phyloP scores from a whole-genome alignment of 1,140 invertebrate species.

The Hypothenemus hampei region DNA sequence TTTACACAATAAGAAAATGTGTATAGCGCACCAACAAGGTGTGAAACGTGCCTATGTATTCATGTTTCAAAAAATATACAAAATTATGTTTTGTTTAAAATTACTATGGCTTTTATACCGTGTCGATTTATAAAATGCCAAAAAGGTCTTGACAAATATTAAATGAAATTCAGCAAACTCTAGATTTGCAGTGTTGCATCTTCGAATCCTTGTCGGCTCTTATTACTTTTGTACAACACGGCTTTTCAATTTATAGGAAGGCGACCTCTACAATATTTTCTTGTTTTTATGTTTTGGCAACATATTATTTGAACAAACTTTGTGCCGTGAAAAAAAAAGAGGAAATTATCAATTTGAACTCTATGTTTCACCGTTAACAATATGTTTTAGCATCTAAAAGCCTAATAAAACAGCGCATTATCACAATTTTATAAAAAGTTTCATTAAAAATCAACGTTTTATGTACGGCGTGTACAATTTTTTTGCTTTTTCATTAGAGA shows the following conservation, averaged over 20 bases:
- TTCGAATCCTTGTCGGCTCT: no score
- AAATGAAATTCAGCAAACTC: no score
- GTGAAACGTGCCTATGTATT: no score
- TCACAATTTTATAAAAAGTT: constrained; percentile 29
- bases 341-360: not conserved
- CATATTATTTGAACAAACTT: not conserved
- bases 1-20: no score
- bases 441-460: constrained; percentile 13
- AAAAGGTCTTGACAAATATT: no score
- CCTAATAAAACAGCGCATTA: constrained; percentile 7
- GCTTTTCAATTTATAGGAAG: not conserved
- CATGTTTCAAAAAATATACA: no score
- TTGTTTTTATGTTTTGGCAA: not conserved
- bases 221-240: not conserved
- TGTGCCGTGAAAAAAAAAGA: not conserved
- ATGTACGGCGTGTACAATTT: constrained; percentile 18
- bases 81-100: no score
- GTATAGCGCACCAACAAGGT: no score
- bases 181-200: no score
- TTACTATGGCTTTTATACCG: no score
- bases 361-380: not conserved
- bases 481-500: not conserved
- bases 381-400: not conserved
- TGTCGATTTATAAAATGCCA: no score
- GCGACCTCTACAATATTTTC: not conserved